Evolutionary conservation across 2,797 vertebrate species (phyloP).

Genomic region (Rhinoraja longicauda): DNA sequence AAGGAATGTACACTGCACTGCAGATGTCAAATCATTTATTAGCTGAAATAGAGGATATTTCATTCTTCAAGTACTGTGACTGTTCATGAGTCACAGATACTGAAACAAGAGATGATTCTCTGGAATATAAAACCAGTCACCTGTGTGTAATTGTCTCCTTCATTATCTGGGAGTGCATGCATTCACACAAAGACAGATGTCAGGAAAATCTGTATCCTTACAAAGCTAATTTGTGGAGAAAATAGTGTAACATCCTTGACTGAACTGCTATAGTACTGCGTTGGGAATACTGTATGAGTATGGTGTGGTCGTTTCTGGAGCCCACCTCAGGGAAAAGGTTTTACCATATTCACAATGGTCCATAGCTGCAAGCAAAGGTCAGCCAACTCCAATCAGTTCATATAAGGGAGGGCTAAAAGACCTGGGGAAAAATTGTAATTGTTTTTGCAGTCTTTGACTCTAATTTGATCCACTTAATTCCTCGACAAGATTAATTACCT

Average conservation of each 20-base stretch:
- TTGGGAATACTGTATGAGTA: not conserved
- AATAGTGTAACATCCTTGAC: not conserved
- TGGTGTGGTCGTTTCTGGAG: not conserved
- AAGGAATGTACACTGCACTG: not conserved
- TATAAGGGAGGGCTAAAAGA: not conserved
- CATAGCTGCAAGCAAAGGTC: not conserved
- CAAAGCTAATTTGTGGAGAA: conserved; percentile 24
- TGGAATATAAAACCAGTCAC: conserved; percentile 36
- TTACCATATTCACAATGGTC: not conserved
- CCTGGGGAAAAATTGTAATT: not conserved
- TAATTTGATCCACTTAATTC: not conserved
- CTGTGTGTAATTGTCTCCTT: conserved; percentile 24
- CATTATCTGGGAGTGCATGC: not conserved
- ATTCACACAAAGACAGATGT: conserved; percentile 20
- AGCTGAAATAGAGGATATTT: conserved; percentile 11
- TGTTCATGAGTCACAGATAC: conserved; percentile 33
- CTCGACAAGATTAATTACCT: not conserved
- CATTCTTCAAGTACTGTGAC: conserved; percentile 22
- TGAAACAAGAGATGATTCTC: conserved; percentile 23
- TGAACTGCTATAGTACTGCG: not conserved
- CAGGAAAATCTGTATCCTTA: not conserved
- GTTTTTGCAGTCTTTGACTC: not conserved
- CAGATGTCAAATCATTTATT: conserved; percentile 10
- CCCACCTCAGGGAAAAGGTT: not conserved
- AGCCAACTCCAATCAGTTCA: not conserved